Evolutionary conservation across 1,140 invertebrate species (phyloP).

Genomic region (Periplaneta americana): DNA sequence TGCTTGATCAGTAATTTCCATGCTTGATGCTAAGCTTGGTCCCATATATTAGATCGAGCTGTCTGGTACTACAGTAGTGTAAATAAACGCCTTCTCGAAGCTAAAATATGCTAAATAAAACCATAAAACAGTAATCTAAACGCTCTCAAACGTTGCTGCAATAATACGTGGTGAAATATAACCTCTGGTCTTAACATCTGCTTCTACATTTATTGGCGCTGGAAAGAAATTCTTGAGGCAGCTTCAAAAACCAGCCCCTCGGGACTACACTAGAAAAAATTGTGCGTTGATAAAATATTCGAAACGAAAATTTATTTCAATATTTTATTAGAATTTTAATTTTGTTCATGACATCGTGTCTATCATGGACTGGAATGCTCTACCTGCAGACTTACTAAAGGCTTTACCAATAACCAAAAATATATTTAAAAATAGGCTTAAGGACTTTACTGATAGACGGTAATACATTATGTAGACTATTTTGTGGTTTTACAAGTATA

Average conservation of each 20-base stretch:
- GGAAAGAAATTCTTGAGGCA: not conserved
- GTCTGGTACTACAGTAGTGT: not conserved
- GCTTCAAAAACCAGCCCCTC: not conserved
- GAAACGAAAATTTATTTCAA: not conserved
- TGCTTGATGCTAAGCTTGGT: too few relatives aligned
- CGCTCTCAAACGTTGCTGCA: not conserved
- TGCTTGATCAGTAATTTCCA: too few relatives aligned
- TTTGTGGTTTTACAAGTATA: too few relatives aligned
- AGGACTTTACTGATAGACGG: too few relatives aligned
- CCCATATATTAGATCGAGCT: not conserved
- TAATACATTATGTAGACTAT: too few relatives aligned
- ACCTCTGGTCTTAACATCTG: not conserved
- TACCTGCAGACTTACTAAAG: too few relatives aligned
- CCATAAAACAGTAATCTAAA: not conserved
- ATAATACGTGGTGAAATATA: not conserved
- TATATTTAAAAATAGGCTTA: too few relatives aligned
- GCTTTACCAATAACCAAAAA: too few relatives aligned
- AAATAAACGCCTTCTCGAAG: not conserved
- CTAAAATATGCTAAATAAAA: not conserved
- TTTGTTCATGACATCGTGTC: too few relatives aligned
- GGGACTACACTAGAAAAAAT: not conserved
- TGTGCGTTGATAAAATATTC: not conserved
- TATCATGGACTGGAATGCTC: too few relatives aligned
- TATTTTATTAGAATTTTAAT: not conserved
- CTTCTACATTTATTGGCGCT: not conserved